Conservation (phyloP, 2,113 vertebrate species). For the Galemys pyrenaicus region DNA sequence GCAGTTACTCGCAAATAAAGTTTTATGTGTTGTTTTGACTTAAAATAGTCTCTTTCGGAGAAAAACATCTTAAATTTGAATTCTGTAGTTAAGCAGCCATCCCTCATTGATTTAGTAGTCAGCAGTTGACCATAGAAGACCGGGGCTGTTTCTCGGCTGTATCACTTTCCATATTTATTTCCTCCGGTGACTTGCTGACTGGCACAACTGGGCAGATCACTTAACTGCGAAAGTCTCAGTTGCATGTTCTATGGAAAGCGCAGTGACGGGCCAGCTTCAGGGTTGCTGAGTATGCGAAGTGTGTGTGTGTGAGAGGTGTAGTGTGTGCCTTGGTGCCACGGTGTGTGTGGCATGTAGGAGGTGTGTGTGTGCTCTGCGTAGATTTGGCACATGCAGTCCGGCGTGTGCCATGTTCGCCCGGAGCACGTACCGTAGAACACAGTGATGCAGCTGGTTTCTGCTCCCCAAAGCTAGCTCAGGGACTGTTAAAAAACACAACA, state of each 20-base stretch:
- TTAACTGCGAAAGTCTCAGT: not conserved
- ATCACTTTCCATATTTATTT: not conserved
- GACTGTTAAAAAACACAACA: not conserved
- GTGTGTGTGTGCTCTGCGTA: not conserved
- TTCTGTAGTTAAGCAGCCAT: not conserved
- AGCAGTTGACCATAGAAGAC: not conserved
- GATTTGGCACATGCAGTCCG: not conserved
- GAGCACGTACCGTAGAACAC: fast-evolving
- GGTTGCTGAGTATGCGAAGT: not conserved
- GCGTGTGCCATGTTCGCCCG: not conserved
- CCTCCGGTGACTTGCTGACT: not conserved
- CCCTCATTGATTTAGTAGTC: not conserved
- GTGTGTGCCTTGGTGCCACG: not conserved
- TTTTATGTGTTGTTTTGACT: not conserved
- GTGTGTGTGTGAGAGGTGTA: not conserved
- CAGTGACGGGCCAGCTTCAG: not conserved
- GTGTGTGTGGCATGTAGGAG: not conserved
- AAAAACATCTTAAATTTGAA: not conserved
- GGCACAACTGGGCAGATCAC: not conserved
- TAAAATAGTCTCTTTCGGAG: not conserved
- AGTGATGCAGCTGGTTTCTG: not conserved
- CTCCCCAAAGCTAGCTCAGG: not conserved
- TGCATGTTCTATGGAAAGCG: not conserved
- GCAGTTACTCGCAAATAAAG: not conserved
- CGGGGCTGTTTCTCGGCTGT: not conserved